phyloP scores from a whole-genome alignment of 2,888 invertebrate species.

The Thymelicus lineola region DNA sequence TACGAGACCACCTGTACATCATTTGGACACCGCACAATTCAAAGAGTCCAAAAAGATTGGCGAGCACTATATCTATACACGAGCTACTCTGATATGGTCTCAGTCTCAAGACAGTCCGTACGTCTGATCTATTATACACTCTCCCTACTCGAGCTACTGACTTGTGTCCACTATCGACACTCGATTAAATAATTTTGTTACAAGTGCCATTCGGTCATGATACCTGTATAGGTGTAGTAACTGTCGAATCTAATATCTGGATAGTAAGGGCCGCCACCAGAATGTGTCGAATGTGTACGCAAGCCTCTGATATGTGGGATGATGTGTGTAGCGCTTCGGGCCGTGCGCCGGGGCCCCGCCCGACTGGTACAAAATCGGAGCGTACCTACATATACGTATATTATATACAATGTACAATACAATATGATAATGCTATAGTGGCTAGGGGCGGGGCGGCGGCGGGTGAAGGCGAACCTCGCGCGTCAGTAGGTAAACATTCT shows the following conservation, averaged over 20 bases:
- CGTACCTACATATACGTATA: conserved; percentile 76
- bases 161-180: conserved; percentile 72
- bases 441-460: conserved; percentile 70
- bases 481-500: conserved; percentile 76
- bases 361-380: conserved; percentile 73
- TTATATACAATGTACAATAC: conserved; percentile 84
- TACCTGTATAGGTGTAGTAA: conserved; percentile 22
- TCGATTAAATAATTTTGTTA: conserved; percentile 37
- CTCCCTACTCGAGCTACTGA: conserved; percentile 80
- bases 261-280: conserved; percentile 26
- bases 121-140: conserved; percentile 81
- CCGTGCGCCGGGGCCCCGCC: conserved; percentile 67
- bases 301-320: conserved; percentile 83
- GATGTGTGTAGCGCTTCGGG: conserved; percentile 76
- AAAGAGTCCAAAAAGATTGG: not conserved
- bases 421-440: conserved; percentile 74
- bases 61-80: conserved; percentile 52
- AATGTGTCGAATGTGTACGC: conserved; percentile 66
- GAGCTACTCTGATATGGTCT: conserved; percentile 83
- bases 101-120: conserved; percentile 84
- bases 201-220: conserved; percentile 29
- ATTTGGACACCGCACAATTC: too few species aligned
- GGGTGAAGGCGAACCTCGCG: conserved; percentile 68
- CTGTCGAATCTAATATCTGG: conserved; percentile 28
- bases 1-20: too few species aligned